Percentiles rank a stretch among this genome's conserved stretches.
Evolutionary conservation across 2,888 invertebrate genomes (phyloP).

Genomic region (Idaea straminata): DNA sequence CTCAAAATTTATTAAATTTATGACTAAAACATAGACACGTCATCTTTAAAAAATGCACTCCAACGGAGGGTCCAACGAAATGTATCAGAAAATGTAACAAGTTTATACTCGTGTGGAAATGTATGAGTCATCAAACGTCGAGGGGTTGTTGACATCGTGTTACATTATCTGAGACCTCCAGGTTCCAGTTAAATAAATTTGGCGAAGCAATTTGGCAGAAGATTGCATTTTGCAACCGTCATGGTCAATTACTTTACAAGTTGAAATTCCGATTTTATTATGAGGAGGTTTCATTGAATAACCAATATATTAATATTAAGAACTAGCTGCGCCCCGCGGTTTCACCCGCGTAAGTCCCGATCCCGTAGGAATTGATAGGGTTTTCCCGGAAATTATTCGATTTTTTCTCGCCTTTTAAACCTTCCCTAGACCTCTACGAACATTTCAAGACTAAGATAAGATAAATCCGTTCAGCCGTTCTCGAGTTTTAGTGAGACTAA

Average conservation of each 20-base stretch:
- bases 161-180: neutral
- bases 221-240: neutral
- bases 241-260: neutral
- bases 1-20: conserved; percentile 8
- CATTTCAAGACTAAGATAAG: no score
- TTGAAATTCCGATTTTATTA: neutral
- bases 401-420: no score
- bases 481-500: no score
- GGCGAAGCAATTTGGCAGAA: neutral
- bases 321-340: no score
- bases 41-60: neutral
- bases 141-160: neutral
- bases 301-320: no score
- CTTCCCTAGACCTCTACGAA: no score
- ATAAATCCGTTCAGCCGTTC: no score
- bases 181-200: neutral
- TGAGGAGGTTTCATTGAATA: neutral
- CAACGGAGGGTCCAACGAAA: neutral
- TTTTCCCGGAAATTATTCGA: no score
- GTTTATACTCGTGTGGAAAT: neutral
- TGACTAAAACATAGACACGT: neutral
- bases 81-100: neutral
- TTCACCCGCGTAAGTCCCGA: no score
- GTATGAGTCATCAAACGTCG: neutral
- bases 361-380: no score